phyloP scores from a whole-genome alignment of 2,797 vertebrate species.

The Hippocampus kuda region DNA sequence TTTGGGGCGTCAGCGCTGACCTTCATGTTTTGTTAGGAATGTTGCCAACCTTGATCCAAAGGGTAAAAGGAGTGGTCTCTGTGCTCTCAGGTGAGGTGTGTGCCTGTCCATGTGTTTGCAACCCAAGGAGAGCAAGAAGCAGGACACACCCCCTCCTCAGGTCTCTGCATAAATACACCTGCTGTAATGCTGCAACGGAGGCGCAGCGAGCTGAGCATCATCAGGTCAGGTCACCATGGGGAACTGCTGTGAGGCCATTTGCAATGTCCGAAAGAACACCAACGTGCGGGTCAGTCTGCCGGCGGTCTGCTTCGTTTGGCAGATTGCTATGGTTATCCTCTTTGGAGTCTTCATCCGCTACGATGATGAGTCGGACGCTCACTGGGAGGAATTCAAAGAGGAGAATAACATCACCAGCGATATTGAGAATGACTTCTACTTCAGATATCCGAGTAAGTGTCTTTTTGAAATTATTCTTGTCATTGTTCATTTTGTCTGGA shows the following conservation, averaged over 20 bases:
- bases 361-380: conserved; percentile 62
- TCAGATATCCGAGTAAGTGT: conserved; percentile 91
- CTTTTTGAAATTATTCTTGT: neutral
- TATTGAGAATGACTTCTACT: conserved; percentile 91
- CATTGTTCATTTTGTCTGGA: neutral
- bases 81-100: conserved; percentile 7
- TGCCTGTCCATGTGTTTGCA: conserved; percentile 7
- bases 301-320: conserved; percentile 74
- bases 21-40: neutral
- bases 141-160: conserved; percentile 33
- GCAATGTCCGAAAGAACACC: conserved; percentile 66
- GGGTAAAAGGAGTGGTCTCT: conserved; percentile 26
- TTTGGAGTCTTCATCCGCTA: conserved; percentile 89
- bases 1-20: neutral
- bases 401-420: conserved; percentile 68
- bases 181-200: conserved; percentile 7
- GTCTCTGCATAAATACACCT: conserved; percentile 9
- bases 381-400: conserved; percentile 60
- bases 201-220: conserved; percentile 26
- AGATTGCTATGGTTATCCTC: conserved; percentile 79
- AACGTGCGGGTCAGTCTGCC: conserved; percentile 79
- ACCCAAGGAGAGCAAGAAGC: neutral
- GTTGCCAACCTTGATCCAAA: neutral
- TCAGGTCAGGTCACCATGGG: conserved; percentile 60
- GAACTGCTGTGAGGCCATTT: conserved; percentile 30